Evolutionary conservation across 2,888 invertebrate species (phyloP).

Genomic region (Polyommatus iphigenia): DNA sequence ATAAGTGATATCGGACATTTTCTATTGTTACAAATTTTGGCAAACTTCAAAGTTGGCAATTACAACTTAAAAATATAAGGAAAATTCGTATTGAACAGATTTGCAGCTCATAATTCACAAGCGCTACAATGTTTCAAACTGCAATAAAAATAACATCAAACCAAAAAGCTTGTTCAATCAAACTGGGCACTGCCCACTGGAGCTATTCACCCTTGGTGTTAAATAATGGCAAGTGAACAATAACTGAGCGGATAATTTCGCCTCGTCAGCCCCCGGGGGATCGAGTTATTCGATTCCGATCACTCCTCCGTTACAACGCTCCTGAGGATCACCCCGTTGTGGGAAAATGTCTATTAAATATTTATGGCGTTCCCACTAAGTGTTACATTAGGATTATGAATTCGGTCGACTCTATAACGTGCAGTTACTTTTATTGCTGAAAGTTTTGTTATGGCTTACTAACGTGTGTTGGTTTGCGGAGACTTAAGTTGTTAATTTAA

Average conservation of each 20-base stretch:
- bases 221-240: conserved; percentile 52
- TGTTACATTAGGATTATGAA: conserved; percentile 3
- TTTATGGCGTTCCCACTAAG: conserved; percentile 56
- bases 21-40: not conserved
- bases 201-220: conserved; percentile 36
- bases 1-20: not conserved
- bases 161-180: not conserved
- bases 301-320: conserved; percentile 64
- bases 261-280: conserved; percentile 62
- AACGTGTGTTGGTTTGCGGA: too few relatives aligned
- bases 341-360: conserved; percentile 78
- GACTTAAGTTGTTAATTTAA: too few relatives aligned
- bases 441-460: not conserved
- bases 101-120: not conserved
- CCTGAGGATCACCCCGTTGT: conserved; percentile 76
- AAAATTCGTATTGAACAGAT: not conserved
- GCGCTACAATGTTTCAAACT: not conserved
- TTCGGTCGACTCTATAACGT: conserved; percentile 11
- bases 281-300: conserved; percentile 69
- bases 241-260: conserved; percentile 65
- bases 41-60: not conserved
- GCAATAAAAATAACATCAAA: not conserved
- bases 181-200: not conserved
- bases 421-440: not conserved
- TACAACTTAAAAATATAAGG: not conserved